A percentile compares a stretch with the other conserved stretches of the same genome.
These are phyloP conservation scores for Peromyscus eremicus DNA, from an alignment of 2,797 vertebrate genomes.

Conservation along the genomic window DNA sequence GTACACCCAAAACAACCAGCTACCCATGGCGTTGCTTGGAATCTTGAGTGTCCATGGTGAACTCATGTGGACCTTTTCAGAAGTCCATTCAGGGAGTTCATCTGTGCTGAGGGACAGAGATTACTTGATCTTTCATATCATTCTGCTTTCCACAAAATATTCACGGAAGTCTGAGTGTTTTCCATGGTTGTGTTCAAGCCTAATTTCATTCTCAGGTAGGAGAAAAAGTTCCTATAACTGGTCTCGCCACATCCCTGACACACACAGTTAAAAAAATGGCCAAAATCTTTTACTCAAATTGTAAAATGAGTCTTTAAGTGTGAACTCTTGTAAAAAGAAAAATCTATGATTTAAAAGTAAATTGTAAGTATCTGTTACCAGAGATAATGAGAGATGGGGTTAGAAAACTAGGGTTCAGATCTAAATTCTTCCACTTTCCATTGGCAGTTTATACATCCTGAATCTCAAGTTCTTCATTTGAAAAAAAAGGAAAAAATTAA, in stretches of 20 bases:
- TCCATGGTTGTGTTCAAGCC: not conserved
- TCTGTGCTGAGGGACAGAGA: not conserved
- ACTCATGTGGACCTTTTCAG: not conserved
- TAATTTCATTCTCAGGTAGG: not conserved
- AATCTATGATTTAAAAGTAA: not conserved
- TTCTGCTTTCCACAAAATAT: not conserved
- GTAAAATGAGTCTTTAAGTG: too few species aligned
- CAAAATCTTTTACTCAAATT: not conserved
- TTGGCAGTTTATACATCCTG: not conserved
- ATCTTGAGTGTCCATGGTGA: not conserved
- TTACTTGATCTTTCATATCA: not conserved
- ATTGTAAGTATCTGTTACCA: not conserved
- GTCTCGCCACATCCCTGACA: not conserved
- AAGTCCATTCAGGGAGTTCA: not conserved
- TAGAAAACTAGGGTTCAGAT: not conserved
- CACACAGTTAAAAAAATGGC: not conserved
- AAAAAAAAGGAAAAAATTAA: not conserved
- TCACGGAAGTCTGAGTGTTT: not conserved
- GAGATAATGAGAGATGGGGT: not conserved
- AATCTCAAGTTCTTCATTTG: not conserved
- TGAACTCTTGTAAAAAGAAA: too few species aligned
- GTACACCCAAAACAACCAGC: not conserved
- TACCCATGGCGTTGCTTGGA: not conserved
- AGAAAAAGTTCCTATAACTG: constrained; percentile 1
- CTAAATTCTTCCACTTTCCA: constrained; percentile 20